Base-by-base conservation (phyloP, 2,797 vertebrate species). In the Cichlasoma orientale region DNA sequence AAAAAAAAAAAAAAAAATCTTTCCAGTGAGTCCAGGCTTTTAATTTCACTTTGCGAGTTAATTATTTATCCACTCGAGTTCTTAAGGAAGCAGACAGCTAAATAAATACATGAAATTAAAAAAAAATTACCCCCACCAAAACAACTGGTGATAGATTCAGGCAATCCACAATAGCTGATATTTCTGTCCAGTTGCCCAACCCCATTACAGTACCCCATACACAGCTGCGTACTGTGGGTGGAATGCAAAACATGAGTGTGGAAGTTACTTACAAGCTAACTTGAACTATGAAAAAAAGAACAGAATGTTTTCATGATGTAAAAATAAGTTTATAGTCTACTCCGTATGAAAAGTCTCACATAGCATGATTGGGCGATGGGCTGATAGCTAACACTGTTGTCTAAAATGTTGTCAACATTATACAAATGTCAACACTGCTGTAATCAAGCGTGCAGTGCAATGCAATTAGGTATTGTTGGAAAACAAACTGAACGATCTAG, bases 221-320 rank as follows among this genome's bases (percentile, higher is more conserved):
- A 44, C 38, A 63, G 14, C 59, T 63, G 7, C 1, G 29, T 4
- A 25, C 16, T 63, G 10, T 44, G 38, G 16, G 21, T 63, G 21
- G 38, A 63, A 38, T 11, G 13, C 21, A 44, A 21, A 18, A 44
- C 41, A 63, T 44, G 5, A 0, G 41, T 25, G 3, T 3, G 1
- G 36, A 11, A 63, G 38, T 11, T 56, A 44, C 29, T 38, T 36
- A 31, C 36, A 75, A n/a, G 41, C 0, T 6, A 23, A 31, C 3
- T 57, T 33, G n/a, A 74, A 25, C 33, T 38, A 36, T 13, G 25
- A 27, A 61, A 63, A 63, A 1, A 63, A 13, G 59, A 2, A 27
- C 59, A 27, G 16, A 23, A 0, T 16, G 7, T 10, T 61, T 61
- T 61, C 41, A 61, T 0, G 0, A 25, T 16, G 13, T 10, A 16